Conservation (phyloP, 2,113 vertebrate species). For the Ptychochromis oligacanthus region DNA sequence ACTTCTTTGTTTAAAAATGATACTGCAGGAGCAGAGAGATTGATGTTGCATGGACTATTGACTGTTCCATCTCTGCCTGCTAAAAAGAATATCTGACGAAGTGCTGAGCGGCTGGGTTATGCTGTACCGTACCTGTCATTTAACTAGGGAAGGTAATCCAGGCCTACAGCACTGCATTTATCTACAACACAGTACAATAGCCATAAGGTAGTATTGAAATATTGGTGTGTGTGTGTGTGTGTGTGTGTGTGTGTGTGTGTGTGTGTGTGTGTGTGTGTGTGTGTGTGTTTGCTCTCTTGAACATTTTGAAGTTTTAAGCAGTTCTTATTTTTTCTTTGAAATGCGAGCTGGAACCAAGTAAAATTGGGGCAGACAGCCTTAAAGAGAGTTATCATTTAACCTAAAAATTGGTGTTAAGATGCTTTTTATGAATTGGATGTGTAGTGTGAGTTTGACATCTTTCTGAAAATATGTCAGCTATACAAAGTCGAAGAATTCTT, state of each 20-base stretch:
- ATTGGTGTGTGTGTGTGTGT: neutral
- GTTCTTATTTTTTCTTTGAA: neutral
- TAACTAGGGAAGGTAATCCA: neutral
- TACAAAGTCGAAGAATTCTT: neutral
- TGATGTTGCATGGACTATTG: neutral
- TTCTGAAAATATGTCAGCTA: neutral
- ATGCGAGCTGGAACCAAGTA: neutral
- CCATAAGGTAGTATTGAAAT: neutral
- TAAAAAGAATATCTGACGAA: neutral
- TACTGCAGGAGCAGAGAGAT: neutral
- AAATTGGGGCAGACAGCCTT: neutral
- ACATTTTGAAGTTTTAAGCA: neutral
- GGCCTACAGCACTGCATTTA: neutral
- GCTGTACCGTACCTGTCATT: neutral
- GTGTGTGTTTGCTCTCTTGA: neutral
- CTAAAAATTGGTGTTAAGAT: neutral
- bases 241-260: no score
- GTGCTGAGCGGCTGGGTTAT: neutral
- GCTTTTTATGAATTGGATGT: neutral
- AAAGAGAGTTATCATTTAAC: neutral
- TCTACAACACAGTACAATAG: neutral
- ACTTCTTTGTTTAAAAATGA: neutral
- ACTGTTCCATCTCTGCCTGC: neutral
- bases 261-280: neutral
- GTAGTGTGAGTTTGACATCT: constrained; percentile 3